phyloP scores from a whole-genome alignment of 2,113 vertebrate species.

The Tetrao urogallus region DNA sequence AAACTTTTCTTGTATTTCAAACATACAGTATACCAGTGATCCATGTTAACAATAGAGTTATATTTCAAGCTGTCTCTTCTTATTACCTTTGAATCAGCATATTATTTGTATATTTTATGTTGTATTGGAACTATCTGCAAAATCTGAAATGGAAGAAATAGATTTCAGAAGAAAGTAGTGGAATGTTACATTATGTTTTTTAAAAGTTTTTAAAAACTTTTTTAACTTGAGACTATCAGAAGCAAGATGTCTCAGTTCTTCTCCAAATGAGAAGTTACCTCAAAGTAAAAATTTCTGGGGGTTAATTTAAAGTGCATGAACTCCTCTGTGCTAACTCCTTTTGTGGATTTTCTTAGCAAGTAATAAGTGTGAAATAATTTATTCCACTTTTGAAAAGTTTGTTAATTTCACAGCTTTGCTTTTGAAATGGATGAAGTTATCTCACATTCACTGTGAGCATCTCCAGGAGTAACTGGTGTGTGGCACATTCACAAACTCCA shows the following conservation, averaged over 20 bases:
- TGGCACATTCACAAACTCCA: not conserved
- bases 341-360: constrained; percentile 3
- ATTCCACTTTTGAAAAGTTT: constrained; percentile 23
- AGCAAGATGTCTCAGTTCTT: not conserved
- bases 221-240: not conserved
- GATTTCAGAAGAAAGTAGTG: not conserved
- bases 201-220: not conserved
- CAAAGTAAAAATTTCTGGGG: not conserved
- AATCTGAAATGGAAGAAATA: not conserved
- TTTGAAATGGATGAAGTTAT: constrained; percentile 10
- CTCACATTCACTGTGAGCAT: not conserved
- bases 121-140: not conserved
- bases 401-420: constrained; percentile 15
- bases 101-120: not conserved
- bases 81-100: not conserved
- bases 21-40: not conserved
- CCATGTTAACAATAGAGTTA: not conserved
- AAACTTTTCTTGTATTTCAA: not conserved
- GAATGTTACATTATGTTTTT: not conserved
- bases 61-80: not conserved
- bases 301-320: not conserved
- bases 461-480: not conserved
- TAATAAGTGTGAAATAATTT: constrained; percentile 21
- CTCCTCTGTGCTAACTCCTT: not conserved
- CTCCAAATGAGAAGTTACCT: not conserved